These are phyloP conservation scores for Strigops habroptila DNA, from an alignment of 2,113 vertebrate species.

Conservation along the genomic window DNA sequence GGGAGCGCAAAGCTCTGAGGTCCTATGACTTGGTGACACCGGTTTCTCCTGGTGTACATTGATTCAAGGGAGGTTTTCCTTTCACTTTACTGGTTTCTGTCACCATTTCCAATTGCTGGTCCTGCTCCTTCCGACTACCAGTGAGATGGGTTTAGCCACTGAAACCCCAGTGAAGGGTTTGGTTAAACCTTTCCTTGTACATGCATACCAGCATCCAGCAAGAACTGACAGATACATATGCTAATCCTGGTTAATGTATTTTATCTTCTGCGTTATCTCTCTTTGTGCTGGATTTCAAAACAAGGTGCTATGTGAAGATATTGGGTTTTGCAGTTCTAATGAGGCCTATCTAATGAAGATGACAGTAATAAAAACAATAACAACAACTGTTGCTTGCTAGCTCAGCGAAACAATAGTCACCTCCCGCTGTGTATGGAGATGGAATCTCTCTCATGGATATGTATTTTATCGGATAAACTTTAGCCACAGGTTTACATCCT, in stretches of 20 bases:
- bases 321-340: neutral
- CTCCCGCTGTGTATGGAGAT: neutral
- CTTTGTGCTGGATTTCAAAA: conserved; percentile 13
- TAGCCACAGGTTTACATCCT: conserved; percentile 23
- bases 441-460: neutral
- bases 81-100: neutral
- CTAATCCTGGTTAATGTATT: neutral
- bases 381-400: conserved; percentile 1
- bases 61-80: neutral
- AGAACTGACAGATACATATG: neutral
- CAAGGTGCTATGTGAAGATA: neutral
- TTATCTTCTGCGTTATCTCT: neutral
- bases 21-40: neutral
- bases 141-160: neutral
- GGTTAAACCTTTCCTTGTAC: neutral
- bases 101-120: neutral
- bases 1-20: neutral
- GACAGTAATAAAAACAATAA: conserved; percentile 15
- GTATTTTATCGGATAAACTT: neutral
- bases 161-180: neutral
- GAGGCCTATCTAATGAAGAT: conserved; percentile 6
- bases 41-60: neutral
- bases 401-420: neutral
- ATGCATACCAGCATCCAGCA: neutral
- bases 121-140: neutral